Base-by-base conservation (phyloP, 2,888 invertebrate species). In the Aricia artaxerxes region DNA sequence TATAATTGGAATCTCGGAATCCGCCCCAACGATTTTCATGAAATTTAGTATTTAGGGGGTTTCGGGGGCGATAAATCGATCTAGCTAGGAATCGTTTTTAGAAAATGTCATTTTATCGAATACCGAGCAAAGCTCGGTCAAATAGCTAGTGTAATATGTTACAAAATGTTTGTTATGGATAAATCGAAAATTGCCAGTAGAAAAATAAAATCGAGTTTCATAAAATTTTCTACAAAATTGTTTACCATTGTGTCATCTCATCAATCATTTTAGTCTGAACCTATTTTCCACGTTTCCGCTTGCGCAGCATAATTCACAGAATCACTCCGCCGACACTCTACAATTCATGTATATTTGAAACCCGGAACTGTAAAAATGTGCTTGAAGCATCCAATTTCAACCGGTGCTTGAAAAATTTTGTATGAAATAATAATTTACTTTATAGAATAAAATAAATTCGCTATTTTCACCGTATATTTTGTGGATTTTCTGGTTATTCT, bases 301-400 rank as follows among this genome's bases (percentile, higher is more conserved):
- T 69, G 69, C 16, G 69, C 69, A 69, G 69, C 69, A 35, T 35
- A 38, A 69, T 11, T 69, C 35, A 69, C 13, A 69, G 35, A 69
- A 69, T 69, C 69, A 69, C 69, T 69, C 38, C 35, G 11, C 35
- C 69, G 35, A 35, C 35, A 38, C 69, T 69, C 69, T 16, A 69
- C 69, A 35, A 69, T 35, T 69, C 69, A 38, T 69, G 69, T 69
- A 38, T 69, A 35, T 69, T 69, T 38, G 9, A 69, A 69, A 4
- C 38, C 69, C 69, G 69, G 38, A 69, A 69, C 35, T 69, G 69
- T 69, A 69, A 69, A 69, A 69, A 69, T 69, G 35, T 69, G 35
- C 35, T 69, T 69, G 13, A 13, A 69, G 16, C 35, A 69, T 64
- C 64, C 64, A 31, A 64, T 69, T 69, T 69, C 7, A 69, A 38